Evolutionary conservation across 2,113 vertebrate species (phyloP).

Genomic region (Lophius piscatorius): DNA sequence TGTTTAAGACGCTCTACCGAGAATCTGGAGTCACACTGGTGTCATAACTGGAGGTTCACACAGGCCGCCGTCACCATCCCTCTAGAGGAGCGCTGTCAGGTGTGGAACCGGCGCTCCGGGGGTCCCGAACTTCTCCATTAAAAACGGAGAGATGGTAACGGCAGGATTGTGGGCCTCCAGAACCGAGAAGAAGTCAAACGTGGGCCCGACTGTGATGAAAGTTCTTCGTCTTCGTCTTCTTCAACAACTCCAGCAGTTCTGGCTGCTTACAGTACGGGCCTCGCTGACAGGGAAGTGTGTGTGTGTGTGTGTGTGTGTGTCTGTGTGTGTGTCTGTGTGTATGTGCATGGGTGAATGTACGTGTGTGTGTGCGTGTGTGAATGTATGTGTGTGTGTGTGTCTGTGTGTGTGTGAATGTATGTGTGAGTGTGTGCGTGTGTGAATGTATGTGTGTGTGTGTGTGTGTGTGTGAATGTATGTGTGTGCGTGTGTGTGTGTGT

Average conservation of each 20-base stretch:
- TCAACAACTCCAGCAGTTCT: constrained; percentile 65
- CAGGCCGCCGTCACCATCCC: no score
- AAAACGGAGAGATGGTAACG: no score
- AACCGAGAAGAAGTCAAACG: constrained; percentile 16
- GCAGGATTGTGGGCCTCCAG: no score
- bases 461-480: constrained; percentile 24
- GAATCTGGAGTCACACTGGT: no score
- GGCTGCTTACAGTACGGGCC: constrained; percentile 67
- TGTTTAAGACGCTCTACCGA: no score
- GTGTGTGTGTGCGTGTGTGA: constrained; percentile 26
- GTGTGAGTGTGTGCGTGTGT: constrained; percentile 24
- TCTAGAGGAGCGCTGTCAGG: no score
- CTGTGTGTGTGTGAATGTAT: constrained; percentile 33
- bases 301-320: constrained; percentile 31
- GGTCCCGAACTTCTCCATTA: no score
- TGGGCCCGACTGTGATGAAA: constrained; percentile 51
- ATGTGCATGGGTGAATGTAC: no score
- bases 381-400: constrained; percentile 20
- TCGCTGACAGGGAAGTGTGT: constrained; percentile 64
- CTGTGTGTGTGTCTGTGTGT: constrained; percentile 24
- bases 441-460: constrained; percentile 32
- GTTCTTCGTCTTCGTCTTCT: constrained; percentile 31
- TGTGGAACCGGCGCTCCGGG: no score
- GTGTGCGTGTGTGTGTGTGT: constrained; percentile 25
- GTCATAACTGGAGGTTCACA: no score